These are phyloP conservation scores for Drosophila affinis DNA, from an alignment of 2,888 invertebrate genomes.

Conservation along the genomic window DNA sequence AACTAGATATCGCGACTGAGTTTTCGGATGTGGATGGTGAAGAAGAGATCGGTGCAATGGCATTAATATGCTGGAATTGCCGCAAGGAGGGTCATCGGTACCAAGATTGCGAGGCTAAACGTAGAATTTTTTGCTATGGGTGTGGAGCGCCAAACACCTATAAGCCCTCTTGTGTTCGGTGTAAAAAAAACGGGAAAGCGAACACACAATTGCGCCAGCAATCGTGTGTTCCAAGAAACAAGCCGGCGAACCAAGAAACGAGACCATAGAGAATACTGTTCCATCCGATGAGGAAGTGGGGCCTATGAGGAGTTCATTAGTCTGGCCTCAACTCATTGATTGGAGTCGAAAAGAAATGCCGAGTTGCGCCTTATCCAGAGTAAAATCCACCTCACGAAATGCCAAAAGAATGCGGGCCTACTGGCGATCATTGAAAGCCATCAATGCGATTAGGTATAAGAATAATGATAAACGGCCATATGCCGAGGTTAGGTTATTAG, in stretches of 20 bases:
- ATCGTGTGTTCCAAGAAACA: neutral
- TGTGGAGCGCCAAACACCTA: neutral
- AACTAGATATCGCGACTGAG: neutral
- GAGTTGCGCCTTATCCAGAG: neutral
- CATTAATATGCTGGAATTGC: neutral
- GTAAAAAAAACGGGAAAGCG: neutral
- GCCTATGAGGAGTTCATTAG: too few relatives aligned
- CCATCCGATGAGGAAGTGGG: too few relatives aligned
- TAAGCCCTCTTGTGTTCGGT: neutral
- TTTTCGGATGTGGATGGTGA: neutral
- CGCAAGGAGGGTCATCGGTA: neutral
- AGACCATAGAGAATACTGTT: too few relatives aligned
- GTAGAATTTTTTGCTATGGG: neutral
- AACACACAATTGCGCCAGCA: neutral
- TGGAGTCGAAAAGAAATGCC: neutral
- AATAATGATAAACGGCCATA: neutral
- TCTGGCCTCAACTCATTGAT: neutral
- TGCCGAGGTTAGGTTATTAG: too few relatives aligned
- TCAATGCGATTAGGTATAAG: constrained; percentile 1
- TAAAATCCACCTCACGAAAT: neutral
- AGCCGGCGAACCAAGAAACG: too few relatives aligned
- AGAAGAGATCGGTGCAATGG: neutral
- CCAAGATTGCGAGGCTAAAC: too few relatives aligned
- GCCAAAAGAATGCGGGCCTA: neutral
- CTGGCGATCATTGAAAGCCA: too few relatives aligned